A percentile compares a stretch with the other conserved stretches of the same genome.
Conservation (phyloP, 2,888 invertebrate species). For the Trissolcus brochymenae region DNA sequence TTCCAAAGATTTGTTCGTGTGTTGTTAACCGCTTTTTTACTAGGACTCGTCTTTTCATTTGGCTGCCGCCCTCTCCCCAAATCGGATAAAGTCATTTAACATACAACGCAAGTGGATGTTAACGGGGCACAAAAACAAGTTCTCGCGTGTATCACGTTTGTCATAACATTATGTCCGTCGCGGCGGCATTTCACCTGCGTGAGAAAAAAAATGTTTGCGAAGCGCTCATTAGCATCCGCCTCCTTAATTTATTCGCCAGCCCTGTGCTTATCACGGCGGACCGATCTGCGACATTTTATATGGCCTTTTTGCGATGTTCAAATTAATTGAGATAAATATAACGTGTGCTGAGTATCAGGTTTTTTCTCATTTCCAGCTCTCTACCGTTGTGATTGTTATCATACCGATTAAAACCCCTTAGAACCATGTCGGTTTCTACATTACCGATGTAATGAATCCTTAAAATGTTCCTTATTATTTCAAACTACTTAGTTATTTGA, state of each 20-base stretch:
- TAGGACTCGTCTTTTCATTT: constrained; percentile 7
- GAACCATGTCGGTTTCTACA: constrained; percentile 26
- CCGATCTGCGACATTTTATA: constrained; percentile 49
- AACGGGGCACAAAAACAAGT: constrained; percentile 47
- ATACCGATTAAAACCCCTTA: constrained; percentile 19
- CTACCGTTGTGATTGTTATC: constrained; percentile 22
- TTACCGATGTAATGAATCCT: constrained; percentile 28
- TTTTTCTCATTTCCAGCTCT: constrained; percentile 1
- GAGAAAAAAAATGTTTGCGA: constrained; percentile 51
- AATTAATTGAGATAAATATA: constrained; percentile 53
- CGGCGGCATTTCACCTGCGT: constrained; percentile 44
- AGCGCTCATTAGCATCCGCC: constrained; percentile 50
- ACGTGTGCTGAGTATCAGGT: constrained; percentile 34
- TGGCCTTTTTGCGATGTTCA: constrained; percentile 47
- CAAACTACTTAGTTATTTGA: not conserved
- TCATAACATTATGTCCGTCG: constrained; percentile 56
- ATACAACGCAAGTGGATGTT: constrained; percentile 44
- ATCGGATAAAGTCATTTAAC: constrained; percentile 45
- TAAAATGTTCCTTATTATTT: not conserved
- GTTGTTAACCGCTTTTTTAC: constrained; percentile 41
- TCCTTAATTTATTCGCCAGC: constrained; percentile 48
- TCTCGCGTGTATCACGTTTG: constrained; percentile 47
- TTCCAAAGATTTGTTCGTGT: constrained; percentile 63
- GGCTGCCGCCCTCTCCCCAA: not conserved
- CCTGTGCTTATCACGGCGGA: constrained; percentile 23